Conservation (phyloP, 2,888 invertebrate genomes). For the Polymixis flavicincta region DNA sequence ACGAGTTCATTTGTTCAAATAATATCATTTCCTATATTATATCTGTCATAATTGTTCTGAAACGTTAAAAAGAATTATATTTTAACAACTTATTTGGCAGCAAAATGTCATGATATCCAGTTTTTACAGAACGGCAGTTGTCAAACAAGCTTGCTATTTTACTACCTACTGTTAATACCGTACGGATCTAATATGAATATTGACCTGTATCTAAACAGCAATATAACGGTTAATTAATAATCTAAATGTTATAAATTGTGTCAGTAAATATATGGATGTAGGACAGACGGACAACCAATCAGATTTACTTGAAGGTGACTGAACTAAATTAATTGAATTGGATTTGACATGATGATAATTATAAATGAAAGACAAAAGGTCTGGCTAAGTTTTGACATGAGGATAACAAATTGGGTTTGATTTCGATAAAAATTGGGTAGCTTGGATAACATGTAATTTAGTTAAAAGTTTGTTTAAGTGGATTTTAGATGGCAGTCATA, state of each 20-base stretch:
- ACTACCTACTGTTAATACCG: constrained; percentile 44
- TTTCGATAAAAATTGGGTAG: constrained; percentile 7
- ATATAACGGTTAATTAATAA: constrained; percentile 54
- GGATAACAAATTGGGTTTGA: constrained; percentile 22
- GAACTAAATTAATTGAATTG: constrained; percentile 37
- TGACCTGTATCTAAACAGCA: constrained; percentile 41
- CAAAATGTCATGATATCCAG: constrained; percentile 36
- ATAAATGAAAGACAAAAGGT: constrained; percentile 25
- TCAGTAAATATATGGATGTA: constrained; percentile 46
- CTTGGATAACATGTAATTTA: background rate
- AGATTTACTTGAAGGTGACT: constrained; percentile 29
- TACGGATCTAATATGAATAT: constrained; percentile 54
- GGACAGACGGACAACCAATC: constrained; percentile 29
- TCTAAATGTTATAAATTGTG: constrained; percentile 58
- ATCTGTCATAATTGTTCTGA: background rate
- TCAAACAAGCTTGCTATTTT: constrained; percentile 35
- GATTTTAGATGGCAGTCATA: background rate
- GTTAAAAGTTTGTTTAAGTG: background rate
- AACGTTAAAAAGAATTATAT: background rate
- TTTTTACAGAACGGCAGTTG: constrained; percentile 40
- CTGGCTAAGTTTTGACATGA: constrained; percentile 35
- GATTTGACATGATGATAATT: constrained; percentile 9
- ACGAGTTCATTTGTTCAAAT: background rate
- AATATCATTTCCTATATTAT: background rate
- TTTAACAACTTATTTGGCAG: constrained; percentile 29